Evolutionary conservation across 2,797 vertebrate species (phyloP).

Genomic region (Meriones psammophilus): DNA sequence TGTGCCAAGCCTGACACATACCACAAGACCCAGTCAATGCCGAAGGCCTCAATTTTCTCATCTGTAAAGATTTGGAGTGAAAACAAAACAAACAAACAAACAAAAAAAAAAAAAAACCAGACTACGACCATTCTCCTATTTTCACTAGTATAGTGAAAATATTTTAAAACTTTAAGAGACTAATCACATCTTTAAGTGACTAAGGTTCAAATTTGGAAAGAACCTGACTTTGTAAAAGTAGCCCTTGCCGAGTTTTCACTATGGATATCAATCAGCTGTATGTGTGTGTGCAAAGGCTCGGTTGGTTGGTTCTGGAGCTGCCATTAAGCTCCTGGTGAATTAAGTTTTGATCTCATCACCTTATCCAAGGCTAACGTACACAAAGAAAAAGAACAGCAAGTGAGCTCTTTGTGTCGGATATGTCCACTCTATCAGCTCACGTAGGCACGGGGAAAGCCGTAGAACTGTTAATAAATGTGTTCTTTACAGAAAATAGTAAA

Average conservation of each 20-base stretch:
- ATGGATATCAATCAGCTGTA: background rate
- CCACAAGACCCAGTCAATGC: background rate
- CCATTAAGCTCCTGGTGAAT: background rate
- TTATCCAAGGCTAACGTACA: background rate
- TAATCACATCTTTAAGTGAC: background rate
- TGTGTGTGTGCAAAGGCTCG: background rate
- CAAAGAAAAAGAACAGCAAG: background rate
- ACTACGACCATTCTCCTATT: background rate
- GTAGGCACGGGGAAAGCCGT: background rate
- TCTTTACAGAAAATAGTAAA: slow-evolving; percentile 14
- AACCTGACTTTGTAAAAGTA: background rate
- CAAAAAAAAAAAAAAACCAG: background rate
- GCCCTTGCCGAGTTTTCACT: background rate
- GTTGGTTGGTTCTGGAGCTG: slow-evolving; percentile 4
- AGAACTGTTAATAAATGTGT: background rate
- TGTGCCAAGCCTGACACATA: no score
- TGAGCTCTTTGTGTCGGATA: background rate
- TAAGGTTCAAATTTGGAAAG: slow-evolving; percentile 25
- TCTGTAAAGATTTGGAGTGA: slow-evolving; percentile 40
- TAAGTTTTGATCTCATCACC: background rate
- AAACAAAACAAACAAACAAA: background rate
- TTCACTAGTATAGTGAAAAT: background rate
- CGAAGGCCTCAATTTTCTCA: slow-evolving; percentile 40
- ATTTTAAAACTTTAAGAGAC: background rate
- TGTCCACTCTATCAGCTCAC: background rate